phyloP scores from a whole-genome alignment of 2,113 vertebrate species.

The Macrotis lagotis region DNA sequence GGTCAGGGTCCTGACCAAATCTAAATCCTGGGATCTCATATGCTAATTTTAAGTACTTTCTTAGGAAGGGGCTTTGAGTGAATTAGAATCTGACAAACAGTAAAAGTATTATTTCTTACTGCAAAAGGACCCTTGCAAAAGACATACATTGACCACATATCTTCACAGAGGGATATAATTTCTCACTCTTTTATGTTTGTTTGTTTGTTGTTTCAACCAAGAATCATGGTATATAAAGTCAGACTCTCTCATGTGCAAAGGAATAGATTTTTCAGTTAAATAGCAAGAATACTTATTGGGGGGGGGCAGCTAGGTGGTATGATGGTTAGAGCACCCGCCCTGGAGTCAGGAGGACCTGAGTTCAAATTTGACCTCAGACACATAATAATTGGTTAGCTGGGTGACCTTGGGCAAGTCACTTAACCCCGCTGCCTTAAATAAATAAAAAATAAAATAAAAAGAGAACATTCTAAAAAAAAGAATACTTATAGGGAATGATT shows the following conservation, averaged over 20 bases:
- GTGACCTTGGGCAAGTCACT: too few relatives aligned
- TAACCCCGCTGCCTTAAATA: too few relatives aligned
- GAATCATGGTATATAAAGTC: neutral
- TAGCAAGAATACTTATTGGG: neutral
- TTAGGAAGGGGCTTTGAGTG: neutral
- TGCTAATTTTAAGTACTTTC: neutral
- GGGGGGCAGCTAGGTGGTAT: too few relatives aligned
- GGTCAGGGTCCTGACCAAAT: neutral
- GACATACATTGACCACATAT: neutral
- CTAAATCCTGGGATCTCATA: neutral
- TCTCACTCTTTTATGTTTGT: neutral
- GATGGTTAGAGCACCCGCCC: too few relatives aligned
- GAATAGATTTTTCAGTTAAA: neutral
- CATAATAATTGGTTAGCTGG: too few relatives aligned
- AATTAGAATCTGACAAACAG: neutral
- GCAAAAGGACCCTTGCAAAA: neutral
- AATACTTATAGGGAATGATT: neutral
- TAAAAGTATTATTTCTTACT: neutral
- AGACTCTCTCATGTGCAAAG: neutral
- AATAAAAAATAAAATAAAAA: too few relatives aligned
- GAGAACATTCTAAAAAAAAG: too few relatives aligned
- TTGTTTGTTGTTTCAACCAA: neutral
- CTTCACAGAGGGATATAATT: neutral
- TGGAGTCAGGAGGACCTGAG: too few relatives aligned
- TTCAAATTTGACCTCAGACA: too few relatives aligned